phyloP scores from a whole-genome alignment of 2,113 vertebrate species.

The Phyllopteryx taeniolatus region DNA sequence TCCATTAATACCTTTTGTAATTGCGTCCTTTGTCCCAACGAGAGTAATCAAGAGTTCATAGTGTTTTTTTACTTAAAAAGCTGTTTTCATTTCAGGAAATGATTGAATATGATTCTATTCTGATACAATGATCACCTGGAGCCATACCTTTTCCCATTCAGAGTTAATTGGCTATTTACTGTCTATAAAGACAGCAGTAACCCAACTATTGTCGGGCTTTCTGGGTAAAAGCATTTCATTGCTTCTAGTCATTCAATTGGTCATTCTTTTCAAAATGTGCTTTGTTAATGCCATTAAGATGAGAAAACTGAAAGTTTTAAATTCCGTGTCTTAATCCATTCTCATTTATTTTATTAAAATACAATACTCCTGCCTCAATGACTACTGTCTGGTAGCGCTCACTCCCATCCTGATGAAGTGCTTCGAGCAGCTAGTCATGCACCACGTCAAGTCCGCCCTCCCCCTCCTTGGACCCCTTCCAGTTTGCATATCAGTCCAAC shows the following conservation, averaged over 20 bases:
- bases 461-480: too few species aligned
- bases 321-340: background rate
- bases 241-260: background rate
- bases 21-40: background rate
- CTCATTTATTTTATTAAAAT: too few species aligned
- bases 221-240: background rate
- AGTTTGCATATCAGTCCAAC: too few species aligned
- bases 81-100: slow-evolving; percentile 36
- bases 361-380: too few species aligned
- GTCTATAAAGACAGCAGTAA: background rate
- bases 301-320: background rate
- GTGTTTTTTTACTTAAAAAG: slow-evolving; percentile 19
- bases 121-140: slow-evolving; percentile 23
- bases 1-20: background rate
- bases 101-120: background rate
- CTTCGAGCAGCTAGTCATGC: too few species aligned
- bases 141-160: slow-evolving; percentile 32
- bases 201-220: background rate
- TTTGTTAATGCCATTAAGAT: background rate
- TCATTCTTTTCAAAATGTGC: background rate
- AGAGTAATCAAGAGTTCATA: background rate
- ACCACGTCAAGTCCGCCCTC: too few species aligned
- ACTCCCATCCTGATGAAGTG: too few species aligned
- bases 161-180: slow-evolving; percentile 14
- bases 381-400: too few species aligned